phyloP scores from a whole-genome alignment of 2,113 vertebrate species.

The Salvelinus sp. region DNA sequence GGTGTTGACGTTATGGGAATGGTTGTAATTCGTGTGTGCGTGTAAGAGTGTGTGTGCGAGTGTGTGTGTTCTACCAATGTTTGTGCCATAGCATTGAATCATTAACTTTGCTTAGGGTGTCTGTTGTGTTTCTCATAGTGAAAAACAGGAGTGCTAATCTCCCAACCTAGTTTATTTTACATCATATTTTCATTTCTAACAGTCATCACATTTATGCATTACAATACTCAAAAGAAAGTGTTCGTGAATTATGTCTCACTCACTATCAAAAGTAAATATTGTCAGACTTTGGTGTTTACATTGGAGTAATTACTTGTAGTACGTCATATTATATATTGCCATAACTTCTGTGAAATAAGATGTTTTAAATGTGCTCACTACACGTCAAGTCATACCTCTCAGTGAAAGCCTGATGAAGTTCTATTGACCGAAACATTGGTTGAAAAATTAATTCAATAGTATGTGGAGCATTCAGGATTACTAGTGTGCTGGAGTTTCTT shows the following conservation, averaged over 20 bases:
- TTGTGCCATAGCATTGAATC: constrained; percentile 44
- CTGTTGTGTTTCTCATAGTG: constrained; percentile 31
- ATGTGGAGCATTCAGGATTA: too few species aligned
- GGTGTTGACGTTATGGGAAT: neutral
- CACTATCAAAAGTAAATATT: constrained; percentile 53
- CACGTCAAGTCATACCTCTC: too few species aligned
- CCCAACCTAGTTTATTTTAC: constrained; percentile 29
- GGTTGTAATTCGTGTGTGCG: neutral
- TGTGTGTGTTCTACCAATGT: constrained; percentile 25
- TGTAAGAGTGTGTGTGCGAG: constrained; percentile 8
- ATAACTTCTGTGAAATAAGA: too few species aligned
- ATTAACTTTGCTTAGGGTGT: constrained; percentile 50
- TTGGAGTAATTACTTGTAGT: constrained; percentile 9
- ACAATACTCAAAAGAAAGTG: constrained; percentile 16
- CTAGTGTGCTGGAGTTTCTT: neutral
- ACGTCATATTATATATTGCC: too few species aligned
- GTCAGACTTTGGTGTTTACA: constrained; percentile 18
- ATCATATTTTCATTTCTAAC: constrained; percentile 40
- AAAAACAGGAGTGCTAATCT: constrained; percentile 35
- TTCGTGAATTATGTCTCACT: constrained; percentile 30
- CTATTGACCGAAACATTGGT: too few species aligned
- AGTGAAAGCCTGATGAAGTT: too few species aligned
- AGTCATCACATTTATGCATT: constrained; percentile 7
- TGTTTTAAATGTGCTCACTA: too few species aligned
- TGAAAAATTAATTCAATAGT: too few species aligned